Evolutionary conservation across 2,113 vertebrate species (phyloP).

Genomic region (Mirounga angustirostris): DNA sequence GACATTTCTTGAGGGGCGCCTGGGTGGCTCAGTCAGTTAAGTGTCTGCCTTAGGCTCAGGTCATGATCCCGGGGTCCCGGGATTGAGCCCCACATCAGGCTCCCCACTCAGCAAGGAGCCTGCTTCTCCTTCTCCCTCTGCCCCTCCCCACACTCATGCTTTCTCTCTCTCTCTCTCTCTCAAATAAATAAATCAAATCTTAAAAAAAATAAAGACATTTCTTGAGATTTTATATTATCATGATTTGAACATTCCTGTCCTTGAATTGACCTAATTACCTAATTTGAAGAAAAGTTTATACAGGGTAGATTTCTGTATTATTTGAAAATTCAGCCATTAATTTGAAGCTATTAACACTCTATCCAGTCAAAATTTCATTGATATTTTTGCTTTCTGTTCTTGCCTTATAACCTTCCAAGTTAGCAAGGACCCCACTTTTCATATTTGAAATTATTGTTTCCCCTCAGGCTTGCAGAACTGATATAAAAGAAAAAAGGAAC

Average conservation of each 20-base stretch:
- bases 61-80: not conserved
- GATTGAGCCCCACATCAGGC: rapidly evolving
- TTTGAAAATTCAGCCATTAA: conserved; percentile 18
- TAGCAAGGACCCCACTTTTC: not conserved
- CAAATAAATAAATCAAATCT: not conserved
- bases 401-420: conserved; percentile 6
- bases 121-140: not conserved
- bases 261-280: not conserved
- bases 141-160: not conserved
- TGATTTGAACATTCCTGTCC: not conserved
- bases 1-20: not conserved
- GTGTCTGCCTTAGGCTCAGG: not conserved
- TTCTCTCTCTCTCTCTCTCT: no score
- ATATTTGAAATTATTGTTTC: not conserved
- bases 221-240: not conserved
- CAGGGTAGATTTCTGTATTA: conserved; percentile 5
- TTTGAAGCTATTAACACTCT: not conserved
- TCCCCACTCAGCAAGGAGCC: not conserved
- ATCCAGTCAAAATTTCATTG: not conserved
- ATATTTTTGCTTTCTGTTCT: conserved; percentile 29
- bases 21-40: not conserved
- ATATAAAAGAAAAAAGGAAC: not conserved
- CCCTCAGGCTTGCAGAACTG: not conserved
- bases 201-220: not conserved
- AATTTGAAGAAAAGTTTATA: conserved; percentile 5